Evolutionary conservation across 2,888 invertebrate species (phyloP).

Genomic region (Oscheius onirici): DNA sequence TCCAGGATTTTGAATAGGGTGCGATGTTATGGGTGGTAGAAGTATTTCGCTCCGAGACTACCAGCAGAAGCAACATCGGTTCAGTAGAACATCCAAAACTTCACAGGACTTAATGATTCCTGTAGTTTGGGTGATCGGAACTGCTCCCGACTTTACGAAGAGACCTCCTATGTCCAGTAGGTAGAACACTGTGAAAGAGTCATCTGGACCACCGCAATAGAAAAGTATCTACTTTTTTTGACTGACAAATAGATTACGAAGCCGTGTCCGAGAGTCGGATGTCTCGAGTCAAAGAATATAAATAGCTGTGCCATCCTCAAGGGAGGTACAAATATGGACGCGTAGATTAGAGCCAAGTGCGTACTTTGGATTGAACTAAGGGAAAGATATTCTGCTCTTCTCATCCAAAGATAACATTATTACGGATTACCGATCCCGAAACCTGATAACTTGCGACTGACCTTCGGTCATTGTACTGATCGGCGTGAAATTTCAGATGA

Average conservation of each 20-base stretch:
- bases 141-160: no score
- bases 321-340: conserved; percentile 22
- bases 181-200: no score
- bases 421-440: not conserved
- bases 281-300: conserved; percentile 18
- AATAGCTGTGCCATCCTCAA: conserved; percentile 12
- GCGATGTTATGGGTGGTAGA: not conserved
- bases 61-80: no score
- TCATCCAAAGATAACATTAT: no score
- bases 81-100: no score
- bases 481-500: conserved; percentile 40
- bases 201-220: no score
- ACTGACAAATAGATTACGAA: conserved; percentile 25
- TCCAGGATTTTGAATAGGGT: not conserved
- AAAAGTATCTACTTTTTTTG: not conserved
- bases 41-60: no score
- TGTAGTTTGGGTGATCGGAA: no score
- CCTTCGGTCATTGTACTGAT: conserved; percentile 23
- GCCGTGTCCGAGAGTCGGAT: not conserved
- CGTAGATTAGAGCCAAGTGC: conserved; percentile 28
- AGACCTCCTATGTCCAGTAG: no score
- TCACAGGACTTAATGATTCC: no score
- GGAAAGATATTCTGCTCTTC: no score
- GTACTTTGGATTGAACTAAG: not conserved
- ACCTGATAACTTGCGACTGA: not conserved